phyloP scores from a whole-genome alignment of 2,113 vertebrate genomes.

The Alces alces region DNA sequence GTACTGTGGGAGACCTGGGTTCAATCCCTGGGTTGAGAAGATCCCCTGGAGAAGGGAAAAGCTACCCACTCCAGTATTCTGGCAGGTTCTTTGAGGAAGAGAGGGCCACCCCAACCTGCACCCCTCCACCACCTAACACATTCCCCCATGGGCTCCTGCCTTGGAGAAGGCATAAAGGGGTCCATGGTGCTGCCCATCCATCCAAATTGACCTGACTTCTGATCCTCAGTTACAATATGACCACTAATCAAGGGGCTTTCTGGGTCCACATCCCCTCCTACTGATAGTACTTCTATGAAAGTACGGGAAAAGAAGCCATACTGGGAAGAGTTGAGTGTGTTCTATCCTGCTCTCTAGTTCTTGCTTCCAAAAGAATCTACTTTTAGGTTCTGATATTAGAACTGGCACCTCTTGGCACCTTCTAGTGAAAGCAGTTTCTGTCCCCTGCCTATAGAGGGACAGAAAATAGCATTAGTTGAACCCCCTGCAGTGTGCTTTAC shows the following conservation, averaged over 20 bases:
- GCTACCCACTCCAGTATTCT: neutral
- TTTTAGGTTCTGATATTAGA: neutral
- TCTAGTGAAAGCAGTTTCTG: neutral
- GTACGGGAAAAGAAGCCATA: neutral
- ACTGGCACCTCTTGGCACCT: neutral
- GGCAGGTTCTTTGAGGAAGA: neutral
- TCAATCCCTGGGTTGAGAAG: neutral
- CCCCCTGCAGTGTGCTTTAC: neutral
- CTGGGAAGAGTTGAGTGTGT: neutral
- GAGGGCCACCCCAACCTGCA: neutral
- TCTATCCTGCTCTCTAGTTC: neutral
- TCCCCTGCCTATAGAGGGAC: neutral
- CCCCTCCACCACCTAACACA: neutral
- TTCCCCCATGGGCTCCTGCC: neutral
- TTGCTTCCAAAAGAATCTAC: neutral
- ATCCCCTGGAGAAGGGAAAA: neutral
- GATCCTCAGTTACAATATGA: neutral
- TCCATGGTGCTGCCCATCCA: neutral
- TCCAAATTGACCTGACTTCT: neutral
- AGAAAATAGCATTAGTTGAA: neutral
- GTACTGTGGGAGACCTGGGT: neutral
- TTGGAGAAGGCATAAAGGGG: neutral
- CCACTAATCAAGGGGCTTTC: neutral
- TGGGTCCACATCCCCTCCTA: neutral
- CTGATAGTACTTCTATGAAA: neutral